Evolutionary conservation across 2,888 invertebrate genomes (phyloP).

Genomic region (Prosapia bicincta): DNA sequence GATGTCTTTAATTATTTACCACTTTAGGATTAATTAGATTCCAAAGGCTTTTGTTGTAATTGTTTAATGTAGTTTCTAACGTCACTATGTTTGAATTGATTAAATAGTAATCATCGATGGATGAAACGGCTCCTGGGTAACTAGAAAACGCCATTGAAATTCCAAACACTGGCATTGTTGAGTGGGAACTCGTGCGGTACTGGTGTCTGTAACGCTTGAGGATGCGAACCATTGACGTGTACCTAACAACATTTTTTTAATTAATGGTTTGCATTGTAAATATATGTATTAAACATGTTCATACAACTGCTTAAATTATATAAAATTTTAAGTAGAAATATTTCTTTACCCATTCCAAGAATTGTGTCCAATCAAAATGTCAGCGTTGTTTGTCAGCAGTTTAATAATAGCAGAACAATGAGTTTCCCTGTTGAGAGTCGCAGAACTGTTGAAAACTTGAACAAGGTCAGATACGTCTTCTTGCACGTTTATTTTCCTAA

Average conservation of each 20-base stretch:
- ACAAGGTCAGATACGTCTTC: constrained; percentile 4
- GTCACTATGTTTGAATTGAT: constrained; percentile 56
- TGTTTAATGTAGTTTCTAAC: constrained; percentile 73
- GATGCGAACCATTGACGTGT: constrained; percentile 74
- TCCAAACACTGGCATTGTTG: constrained; percentile 58
- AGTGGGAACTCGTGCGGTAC: constrained; percentile 55
- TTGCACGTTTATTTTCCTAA: constrained; percentile 14
- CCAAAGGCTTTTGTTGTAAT: constrained; percentile 68
- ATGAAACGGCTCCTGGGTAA: constrained; percentile 75
- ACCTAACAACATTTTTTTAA: constrained; percentile 48
- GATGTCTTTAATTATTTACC: no score
- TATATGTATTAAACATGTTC: no score
- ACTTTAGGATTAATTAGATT: constrained; percentile 41
- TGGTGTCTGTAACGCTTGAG: constrained; percentile 78
- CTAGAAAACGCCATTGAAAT: constrained; percentile 71
- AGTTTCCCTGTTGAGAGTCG: constrained; percentile 46
- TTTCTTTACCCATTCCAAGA: constrained; percentile 61
- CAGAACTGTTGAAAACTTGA: neutral
- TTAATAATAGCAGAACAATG: constrained; percentile 67
- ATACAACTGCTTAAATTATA: no score
- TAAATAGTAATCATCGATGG: constrained; percentile 77
- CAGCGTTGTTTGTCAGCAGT: constrained; percentile 54
- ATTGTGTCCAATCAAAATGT: constrained; percentile 60
- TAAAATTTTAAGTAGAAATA: no score
- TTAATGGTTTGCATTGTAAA: no score